Conservation (phyloP, 2,888 invertebrate species). For the Norana najaformis region DNA sequence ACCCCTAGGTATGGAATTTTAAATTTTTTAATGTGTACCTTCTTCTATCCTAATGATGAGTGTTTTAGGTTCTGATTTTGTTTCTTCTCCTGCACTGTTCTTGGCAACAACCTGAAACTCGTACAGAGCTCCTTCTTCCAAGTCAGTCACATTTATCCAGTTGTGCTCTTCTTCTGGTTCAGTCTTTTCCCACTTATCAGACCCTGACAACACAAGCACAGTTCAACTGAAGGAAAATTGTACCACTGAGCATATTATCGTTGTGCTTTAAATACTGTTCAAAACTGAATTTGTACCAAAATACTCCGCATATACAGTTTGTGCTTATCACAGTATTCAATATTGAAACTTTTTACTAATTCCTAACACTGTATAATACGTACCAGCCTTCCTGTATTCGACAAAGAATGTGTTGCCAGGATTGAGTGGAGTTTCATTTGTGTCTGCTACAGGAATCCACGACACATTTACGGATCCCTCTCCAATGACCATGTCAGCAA, state of each 20-base stretch:
- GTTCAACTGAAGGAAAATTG: too few species aligned
- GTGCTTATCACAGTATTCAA: neutral
- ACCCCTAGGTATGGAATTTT: neutral
- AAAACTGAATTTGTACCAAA: neutral
- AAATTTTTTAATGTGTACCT: neutral
- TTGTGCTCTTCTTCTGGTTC: conserved; percentile 66
- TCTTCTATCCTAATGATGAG: conserved; percentile 1
- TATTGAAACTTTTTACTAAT: neutral
- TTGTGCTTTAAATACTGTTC: neutral
- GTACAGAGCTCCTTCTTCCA: conserved; percentile 81
- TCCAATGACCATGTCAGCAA: conserved; percentile 19
- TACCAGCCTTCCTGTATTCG: conserved; percentile 29
- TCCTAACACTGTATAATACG: neutral
- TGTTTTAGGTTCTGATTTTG: conserved; percentile 27
- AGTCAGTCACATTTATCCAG: conserved; percentile 71
- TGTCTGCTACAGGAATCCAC: neutral
- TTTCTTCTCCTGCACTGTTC: conserved; percentile 69
- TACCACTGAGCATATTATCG: too few species aligned
- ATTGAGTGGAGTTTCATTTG: conserved; percentile 19
- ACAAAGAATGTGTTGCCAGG: conserved; percentile 34
- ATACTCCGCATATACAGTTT: neutral
- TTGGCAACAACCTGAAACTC: conserved; percentile 87
- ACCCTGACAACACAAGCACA: neutral
- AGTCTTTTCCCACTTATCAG: conserved; percentile 67
- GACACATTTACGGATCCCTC: conserved; percentile 23